These are phyloP conservation scores for Recurvirostra avosetta DNA, from an alignment of 2,113 vertebrate species.

Conservation along the genomic window DNA sequence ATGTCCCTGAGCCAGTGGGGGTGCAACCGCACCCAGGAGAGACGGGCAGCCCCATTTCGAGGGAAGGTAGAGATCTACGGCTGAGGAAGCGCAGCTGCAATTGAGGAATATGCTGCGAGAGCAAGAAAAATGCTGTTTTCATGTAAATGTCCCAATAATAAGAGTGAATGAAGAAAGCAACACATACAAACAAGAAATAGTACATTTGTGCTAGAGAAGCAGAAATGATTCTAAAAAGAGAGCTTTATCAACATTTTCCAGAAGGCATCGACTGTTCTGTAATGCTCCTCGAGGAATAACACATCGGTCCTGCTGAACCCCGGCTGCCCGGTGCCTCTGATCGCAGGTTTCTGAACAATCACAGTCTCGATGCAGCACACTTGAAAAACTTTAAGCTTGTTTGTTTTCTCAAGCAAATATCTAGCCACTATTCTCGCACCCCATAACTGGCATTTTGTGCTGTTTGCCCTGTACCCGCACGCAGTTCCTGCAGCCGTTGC, in stretches of 20 bases:
- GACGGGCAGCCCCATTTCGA: neutral
- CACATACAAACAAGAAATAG: neutral
- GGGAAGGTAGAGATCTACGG: neutral
- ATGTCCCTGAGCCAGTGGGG: rapidly evolving
- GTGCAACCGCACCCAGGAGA: neutral
- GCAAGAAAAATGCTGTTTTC: slow-evolving; percentile 4
- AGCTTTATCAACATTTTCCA: slow-evolving; percentile 53
- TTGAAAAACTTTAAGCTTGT: neutral
- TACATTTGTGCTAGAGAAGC: slow-evolving; percentile 41
- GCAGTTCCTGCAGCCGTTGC: neutral
- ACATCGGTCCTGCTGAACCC: neutral
- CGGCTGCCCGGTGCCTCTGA: slow-evolving; percentile 14
- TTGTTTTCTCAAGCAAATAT: neutral
- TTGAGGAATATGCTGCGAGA: neutral
- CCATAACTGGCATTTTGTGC: neutral
- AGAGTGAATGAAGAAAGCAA: slow-evolving; percentile 21
- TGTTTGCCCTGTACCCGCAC: neutral
- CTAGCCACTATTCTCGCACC: neutral
- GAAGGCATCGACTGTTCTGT: neutral
- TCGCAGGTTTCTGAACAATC: neutral
- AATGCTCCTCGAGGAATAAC: neutral
- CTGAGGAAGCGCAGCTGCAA: neutral
- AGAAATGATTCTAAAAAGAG: slow-evolving; percentile 32
- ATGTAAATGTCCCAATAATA: slow-evolving; percentile 29
- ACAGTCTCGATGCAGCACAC: neutral